phyloP scores from a whole-genome alignment of 2,888 invertebrate genomes.

The Hydrotaea diabolus region DNA sequence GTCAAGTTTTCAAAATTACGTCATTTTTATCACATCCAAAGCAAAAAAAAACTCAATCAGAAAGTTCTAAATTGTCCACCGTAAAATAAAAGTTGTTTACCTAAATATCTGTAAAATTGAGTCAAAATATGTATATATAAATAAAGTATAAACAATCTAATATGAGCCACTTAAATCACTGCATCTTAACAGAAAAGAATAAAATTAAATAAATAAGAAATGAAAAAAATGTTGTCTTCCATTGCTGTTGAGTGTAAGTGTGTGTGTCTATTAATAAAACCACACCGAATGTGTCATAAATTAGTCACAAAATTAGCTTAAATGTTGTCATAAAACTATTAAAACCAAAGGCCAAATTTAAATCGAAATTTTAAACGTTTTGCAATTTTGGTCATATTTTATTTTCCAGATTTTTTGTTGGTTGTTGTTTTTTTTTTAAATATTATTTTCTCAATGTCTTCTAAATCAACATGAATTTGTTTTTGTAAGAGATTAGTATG shows the following conservation, averaged over 20 bases:
- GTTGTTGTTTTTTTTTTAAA: background rate
- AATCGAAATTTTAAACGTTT: background rate
- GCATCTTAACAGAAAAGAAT: background rate
- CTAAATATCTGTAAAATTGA: too few relatives aligned
- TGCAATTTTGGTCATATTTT: too few relatives aligned
- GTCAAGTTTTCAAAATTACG: too few relatives aligned
- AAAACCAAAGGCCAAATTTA: constrained; percentile 7
- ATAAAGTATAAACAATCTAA: background rate
- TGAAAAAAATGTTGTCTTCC: constrained; percentile 7
- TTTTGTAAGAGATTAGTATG: background rate
- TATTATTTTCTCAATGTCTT: background rate
- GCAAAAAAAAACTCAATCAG: too few relatives aligned
- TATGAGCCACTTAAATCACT: constrained; percentile 29
- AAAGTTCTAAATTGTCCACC: too few relatives aligned
- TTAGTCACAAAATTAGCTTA: constrained; percentile 51
- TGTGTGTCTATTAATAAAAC: constrained; percentile 17
- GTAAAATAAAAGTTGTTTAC: too few relatives aligned
- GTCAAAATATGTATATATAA: too few relatives aligned
- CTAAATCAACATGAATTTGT: background rate
- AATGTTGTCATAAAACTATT: background rate
- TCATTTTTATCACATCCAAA: too few relatives aligned
- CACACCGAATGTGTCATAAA: constrained; percentile 43
- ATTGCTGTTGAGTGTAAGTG: constrained; percentile 17
- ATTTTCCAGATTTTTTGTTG: background rate
- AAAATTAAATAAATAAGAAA: background rate